These are phyloP conservation scores for Avahi laniger DNA, from an alignment of 2,797 vertebrate genomes.

Conservation along the genomic window DNA sequence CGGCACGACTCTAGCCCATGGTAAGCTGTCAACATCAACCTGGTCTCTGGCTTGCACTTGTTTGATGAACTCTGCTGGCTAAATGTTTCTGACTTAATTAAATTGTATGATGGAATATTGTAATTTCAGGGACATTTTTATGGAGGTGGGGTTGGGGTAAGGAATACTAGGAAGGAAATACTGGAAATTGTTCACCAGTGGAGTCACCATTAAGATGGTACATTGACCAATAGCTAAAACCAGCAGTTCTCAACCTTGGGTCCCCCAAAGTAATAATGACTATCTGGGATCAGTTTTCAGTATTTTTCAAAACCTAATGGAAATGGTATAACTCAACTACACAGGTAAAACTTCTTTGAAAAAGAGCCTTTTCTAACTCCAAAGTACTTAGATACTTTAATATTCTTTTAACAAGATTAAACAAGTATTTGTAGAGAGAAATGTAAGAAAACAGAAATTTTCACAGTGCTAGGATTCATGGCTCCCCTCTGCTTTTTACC, in stretches of 20 bases:
- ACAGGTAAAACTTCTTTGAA: background rate
- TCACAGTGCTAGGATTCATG: background rate
- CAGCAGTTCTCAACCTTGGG: background rate
- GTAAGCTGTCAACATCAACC: background rate
- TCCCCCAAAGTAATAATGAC: background rate
- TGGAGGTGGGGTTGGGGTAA: background rate
- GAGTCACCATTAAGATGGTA: background rate
- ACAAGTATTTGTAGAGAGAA: conserved; percentile 29
- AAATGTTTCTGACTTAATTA: background rate
- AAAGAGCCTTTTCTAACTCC: background rate
- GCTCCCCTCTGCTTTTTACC: background rate
- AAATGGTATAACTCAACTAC: background rate
- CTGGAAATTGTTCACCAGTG: background rate
- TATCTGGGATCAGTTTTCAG: background rate
- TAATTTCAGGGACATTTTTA: background rate
- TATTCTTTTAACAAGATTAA: background rate
- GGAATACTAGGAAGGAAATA: background rate
- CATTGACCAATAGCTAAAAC: background rate
- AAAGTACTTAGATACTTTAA: background rate
- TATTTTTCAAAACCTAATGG: background rate
- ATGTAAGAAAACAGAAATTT: background rate
- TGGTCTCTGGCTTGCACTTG: background rate
- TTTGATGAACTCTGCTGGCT: background rate
- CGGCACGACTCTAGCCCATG: fast-evolving
- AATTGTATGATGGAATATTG: background rate